These are phyloP conservation scores for Pseudomyrmex cubaensis DNA, from an alignment of 1,140 invertebrate species.

Conservation along the genomic window DNA sequence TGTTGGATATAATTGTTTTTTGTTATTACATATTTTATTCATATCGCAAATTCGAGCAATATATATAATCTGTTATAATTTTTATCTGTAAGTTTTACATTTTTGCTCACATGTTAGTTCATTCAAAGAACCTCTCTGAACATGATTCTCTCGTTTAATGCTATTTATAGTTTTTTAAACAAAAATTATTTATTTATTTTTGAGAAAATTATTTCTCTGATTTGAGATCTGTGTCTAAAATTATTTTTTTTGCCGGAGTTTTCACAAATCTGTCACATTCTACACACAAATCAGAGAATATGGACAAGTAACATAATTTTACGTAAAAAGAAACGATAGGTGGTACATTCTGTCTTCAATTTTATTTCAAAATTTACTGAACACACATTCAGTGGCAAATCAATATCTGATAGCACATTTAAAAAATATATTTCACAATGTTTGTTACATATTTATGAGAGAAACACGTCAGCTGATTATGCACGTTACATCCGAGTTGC, in stretches of 20 bases:
- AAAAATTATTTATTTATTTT: no score
- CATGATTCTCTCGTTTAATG: not conserved
- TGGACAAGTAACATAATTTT: constrained; percentile 11
- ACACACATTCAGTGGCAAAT: constrained; percentile 1
- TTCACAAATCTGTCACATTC: not conserved
- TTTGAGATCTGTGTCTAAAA: no score
- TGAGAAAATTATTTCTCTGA: no score
- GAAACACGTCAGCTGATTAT: not conserved
- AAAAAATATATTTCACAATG: not conserved
- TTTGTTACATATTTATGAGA: not conserved
- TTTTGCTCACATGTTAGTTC: not conserved
- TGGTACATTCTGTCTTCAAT: not conserved
- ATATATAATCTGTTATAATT: not conserved
- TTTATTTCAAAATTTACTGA: not conserved
- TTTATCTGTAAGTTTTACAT: not conserved
- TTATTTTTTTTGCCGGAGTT: no score
- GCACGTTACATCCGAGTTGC: not conserved
- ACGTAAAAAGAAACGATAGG: not conserved
- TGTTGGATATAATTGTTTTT: not conserved
- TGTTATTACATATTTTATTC: not conserved
- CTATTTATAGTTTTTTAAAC: no score
- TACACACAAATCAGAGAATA: not conserved
- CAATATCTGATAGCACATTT: constrained; percentile 1
- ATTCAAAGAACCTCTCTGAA: not conserved
- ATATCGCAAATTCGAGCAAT: not conserved